phyloP scores from a whole-genome alignment of 1,140 invertebrate genomes.

The Saccostrea cuccullata region DNA sequence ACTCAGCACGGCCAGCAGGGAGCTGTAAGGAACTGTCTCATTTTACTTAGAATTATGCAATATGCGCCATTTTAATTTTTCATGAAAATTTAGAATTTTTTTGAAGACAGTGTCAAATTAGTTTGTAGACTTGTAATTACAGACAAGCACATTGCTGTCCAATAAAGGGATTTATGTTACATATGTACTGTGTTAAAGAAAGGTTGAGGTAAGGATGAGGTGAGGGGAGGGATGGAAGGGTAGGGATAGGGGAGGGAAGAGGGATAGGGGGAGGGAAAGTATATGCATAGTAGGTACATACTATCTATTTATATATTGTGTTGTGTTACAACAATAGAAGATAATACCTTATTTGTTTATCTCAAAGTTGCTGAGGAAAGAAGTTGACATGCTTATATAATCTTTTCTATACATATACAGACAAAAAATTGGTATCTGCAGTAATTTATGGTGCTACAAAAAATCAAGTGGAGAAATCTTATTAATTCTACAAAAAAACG shows the following conservation, averaged over 20 bases:
- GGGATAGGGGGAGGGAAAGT: too few relatives aligned
- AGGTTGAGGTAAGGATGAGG: background rate
- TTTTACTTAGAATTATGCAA: background rate
- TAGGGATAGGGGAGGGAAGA: background rate
- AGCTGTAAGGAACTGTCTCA: slow-evolving; percentile 36
- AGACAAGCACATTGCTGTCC: background rate
- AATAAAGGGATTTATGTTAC: background rate
- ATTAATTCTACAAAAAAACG: background rate
- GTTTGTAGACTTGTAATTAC: background rate
- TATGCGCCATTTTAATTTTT: background rate
- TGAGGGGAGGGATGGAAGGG: background rate
- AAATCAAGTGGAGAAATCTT: background rate
- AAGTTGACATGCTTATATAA: background rate
- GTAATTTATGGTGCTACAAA: background rate
- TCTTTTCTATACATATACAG: background rate
- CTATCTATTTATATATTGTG: too few relatives aligned
- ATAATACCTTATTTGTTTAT: background rate
- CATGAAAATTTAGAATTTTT: background rate
- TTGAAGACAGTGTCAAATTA: background rate
- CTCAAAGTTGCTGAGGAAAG: background rate
- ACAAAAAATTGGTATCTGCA: background rate
- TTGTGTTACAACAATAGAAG: background rate
- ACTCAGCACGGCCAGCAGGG: slow-evolving; percentile 53
- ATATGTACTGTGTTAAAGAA: background rate
- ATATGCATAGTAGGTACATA: too few relatives aligned